These are phyloP conservation scores for Idris sp. DNA, from an alignment of 1,140 invertebrate genomes.

Conservation along the genomic window DNA sequence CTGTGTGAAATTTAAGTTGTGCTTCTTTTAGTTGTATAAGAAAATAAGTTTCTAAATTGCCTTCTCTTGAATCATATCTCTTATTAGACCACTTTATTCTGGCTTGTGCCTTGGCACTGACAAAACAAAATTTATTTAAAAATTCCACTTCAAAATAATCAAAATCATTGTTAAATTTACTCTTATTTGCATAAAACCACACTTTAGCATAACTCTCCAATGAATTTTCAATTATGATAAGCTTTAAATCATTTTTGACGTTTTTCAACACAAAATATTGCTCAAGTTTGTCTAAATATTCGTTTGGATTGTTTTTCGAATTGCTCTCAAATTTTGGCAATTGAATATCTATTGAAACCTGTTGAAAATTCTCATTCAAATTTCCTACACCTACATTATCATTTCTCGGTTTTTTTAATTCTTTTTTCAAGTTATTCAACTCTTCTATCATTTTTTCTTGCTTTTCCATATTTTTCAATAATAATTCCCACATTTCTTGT, in stretches of 20 bases:
- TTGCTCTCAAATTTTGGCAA: background rate
- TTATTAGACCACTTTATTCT: too few relatives aligned
- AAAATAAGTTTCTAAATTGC: too few relatives aligned
- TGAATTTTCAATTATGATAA: background rate
- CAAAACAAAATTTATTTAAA: background rate
- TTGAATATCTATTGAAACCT: background rate
- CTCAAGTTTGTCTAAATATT: background rate
- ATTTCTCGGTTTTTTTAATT: too few relatives aligned
- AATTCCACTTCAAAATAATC: background rate
- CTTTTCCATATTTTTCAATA: too few relatives aligned
- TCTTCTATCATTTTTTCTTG: too few relatives aligned
- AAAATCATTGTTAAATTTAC: background rate
- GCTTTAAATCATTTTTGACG: background rate
- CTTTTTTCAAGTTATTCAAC: too few relatives aligned
- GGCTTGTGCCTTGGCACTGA: too few relatives aligned
- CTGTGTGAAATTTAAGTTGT: background rate
- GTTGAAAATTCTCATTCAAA: background rate
- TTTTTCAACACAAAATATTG: background rate
- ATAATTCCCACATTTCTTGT: too few relatives aligned
- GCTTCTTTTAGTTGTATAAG: background rate
- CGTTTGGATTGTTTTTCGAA: background rate
- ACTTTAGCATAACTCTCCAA: background rate
- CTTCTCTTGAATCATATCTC: too few relatives aligned
- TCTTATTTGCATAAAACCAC: background rate
- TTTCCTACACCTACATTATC: too few relatives aligned